A percentile compares a stretch with the other conserved stretches of the same genome.
Evolutionary conservation across 2,797 vertebrate species (phyloP).

Genomic region (Galagoides demidoff): DNA sequence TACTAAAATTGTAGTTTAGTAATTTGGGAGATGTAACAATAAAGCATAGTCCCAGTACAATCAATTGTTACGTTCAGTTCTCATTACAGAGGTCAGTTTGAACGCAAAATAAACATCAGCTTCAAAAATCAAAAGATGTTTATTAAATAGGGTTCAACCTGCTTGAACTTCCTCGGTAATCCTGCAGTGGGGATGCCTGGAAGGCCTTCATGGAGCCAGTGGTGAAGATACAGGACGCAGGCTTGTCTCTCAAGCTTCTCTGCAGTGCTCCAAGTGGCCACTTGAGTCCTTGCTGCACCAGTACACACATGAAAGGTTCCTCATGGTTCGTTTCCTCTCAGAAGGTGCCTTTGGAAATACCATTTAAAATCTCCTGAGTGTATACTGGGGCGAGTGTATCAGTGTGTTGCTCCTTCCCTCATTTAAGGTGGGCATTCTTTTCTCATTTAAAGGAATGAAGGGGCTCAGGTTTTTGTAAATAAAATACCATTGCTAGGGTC

Average conservation of each 20-base stretch:
- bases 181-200: background rate
- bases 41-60: background rate
- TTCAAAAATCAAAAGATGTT: slow-evolving; percentile 33
- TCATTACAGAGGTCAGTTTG: background rate
- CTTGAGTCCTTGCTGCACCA: slow-evolving; percentile 30
- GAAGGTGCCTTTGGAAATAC: slow-evolving; percentile 27
- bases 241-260: background rate
- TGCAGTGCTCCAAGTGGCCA: background rate
- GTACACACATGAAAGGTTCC: background rate
- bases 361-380: slow-evolving; percentile 9
- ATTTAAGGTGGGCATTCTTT: background rate
- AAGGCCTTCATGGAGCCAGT: background rate
- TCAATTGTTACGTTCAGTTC: slow-evolving; percentile 27
- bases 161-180: background rate
- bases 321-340: slow-evolving; percentile 20
- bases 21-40: slow-evolving; percentile 36
- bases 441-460: slow-evolving; percentile 44
- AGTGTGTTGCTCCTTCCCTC: background rate
- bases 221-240: background rate
- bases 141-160: slow-evolving; percentile 4
- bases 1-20: slow-evolving; percentile 39
- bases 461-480: background rate
- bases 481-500: background rate
- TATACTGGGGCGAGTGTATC: background rate
- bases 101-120: slow-evolving; percentile 38